Evolutionary conservation across 2,113 vertebrate genomes (phyloP).

Genomic region (Zosterops borbonicus): DNA sequence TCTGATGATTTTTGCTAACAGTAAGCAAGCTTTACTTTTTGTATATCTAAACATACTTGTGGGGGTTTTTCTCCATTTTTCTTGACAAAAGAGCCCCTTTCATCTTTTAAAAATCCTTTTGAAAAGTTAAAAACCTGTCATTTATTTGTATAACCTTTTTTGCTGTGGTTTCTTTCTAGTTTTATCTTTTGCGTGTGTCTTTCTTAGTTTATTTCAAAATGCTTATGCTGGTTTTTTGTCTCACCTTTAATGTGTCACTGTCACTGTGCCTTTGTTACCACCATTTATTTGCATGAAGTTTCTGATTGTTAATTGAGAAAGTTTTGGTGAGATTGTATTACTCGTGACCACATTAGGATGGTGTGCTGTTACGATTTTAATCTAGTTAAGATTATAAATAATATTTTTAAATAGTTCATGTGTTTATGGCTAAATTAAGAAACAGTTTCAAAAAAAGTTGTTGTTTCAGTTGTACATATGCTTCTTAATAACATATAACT

Average conservation of each 20-base stretch:
- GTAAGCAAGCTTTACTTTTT: not conserved
- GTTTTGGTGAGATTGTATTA: not conserved
- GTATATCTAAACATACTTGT: not conserved
- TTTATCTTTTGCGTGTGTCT: not conserved
- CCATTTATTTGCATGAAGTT: not conserved
- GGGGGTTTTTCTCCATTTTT: not conserved
- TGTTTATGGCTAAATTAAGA: not conserved
- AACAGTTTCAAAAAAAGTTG: not conserved
- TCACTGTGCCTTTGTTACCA: not conserved
- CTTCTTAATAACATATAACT: not conserved
- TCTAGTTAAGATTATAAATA: not conserved
- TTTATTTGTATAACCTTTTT: not conserved
- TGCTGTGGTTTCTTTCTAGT: not conserved
- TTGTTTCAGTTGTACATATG: not conserved
- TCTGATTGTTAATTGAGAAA: not conserved
- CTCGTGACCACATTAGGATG: not conserved
- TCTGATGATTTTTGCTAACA: not conserved
- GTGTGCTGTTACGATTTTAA: fast-evolving
- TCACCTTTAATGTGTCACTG: not conserved
- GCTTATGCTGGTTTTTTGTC: not conserved
- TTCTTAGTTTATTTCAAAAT: not conserved
- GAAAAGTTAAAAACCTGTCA: not conserved
- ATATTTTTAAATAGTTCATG: not conserved
- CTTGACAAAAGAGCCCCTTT: not conserved
- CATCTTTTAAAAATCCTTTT: not conserved